Base-by-base conservation (phyloP, 2,888 invertebrate species). In the Bembecia ichneumoniformis region DNA sequence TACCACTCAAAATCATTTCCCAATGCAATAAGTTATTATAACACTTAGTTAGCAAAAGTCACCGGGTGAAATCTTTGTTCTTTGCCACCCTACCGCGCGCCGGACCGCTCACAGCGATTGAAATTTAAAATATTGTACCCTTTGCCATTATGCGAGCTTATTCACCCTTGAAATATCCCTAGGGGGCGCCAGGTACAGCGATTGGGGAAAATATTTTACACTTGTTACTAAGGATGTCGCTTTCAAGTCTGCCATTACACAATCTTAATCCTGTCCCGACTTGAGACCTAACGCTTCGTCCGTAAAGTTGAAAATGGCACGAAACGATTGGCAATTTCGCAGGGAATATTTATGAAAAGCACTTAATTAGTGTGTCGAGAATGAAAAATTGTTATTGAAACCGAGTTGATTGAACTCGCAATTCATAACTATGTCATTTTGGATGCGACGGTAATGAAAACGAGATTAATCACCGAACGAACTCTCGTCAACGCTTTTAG, bases 101-200 rank as follows among this genome's bases (percentile, higher is more conserved):
- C 57, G 76, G 87, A 86, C 87, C 86, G 87, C 87, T 86, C 73
- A 81, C 84, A 82, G 86, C 84, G 86, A 86, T 87, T 86, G 86
- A 86, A 87, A 87, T 87, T 87, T 87, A 86, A 87, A 88, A 88
- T 87, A 87, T 87, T 86, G 84, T 87, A 87, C 87, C 86, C 86
- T 84, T 87, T 86, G 83, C 87, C 82, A 87, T 88, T 87, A 87
- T 87, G 78, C 83, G 77, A 81, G 87, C 86, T 87, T 86, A 86
- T 86, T 86, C 88, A 87, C 87, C 87, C 87, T 84, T 88, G 87
- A 88, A 88, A 88, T 88, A 88, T 87, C 88, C 87, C 87, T 77
- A 62, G 83, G 87, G 84, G 86, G 77, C 71, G 77, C 77, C 86
- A 86, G 87, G 86, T 86, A 84, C 84, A 68, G 72, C 81, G 82